Base-by-base conservation (phyloP, 2,797 vertebrate species). In the Meda fulgida region DNA sequence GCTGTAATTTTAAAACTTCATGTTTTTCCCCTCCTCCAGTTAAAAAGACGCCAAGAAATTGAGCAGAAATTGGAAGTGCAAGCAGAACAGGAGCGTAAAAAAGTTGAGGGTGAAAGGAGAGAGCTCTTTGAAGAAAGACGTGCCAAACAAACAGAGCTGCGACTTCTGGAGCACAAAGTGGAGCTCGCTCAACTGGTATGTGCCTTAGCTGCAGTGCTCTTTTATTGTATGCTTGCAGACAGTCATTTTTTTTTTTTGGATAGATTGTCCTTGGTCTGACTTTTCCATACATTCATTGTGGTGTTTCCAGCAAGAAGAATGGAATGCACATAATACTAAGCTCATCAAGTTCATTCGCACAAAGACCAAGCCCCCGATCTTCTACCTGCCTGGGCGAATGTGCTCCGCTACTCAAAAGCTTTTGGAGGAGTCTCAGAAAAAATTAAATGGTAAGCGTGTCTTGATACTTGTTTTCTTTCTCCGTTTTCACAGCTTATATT, bases 21-120 rank as follows among this genome's bases (percentile, higher is more conserved):
- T 85, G 2, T 60, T 36, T 78, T 1, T 72, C 80, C 66, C 48
- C 75, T 90, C 67, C 11, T 84, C 85, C 91, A 99, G 98, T 96
- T 97, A 97, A 99, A 99, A 91, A 94, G 97, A 66, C 96, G 98
- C 69, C 93, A 96, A 91, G 98, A 99, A 94, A 99, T 99, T 88
- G 98, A 99, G 88, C 97, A 99, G 89, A 99, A 99, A 92, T 96
- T 99, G 69, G 98, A 99, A 93, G 97, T 99, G 85, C 97, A 99
- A 92, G 98, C 98, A 83, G 98, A 99, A 89, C 94, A 97, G 86
- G 98, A 99, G 89, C 97, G 93, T 89, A 99, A 97, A 88, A 97
- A 97, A 91, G 97, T 99, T 90, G 98, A 99, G 94, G 97, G 94
- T 9, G 98, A 99, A 90, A 97, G 98, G 88, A 93, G 96, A 91